These are phyloP conservation scores for Cheirogaleus medius DNA, from an alignment of 2,113 vertebrate species.

Conservation along the genomic window DNA sequence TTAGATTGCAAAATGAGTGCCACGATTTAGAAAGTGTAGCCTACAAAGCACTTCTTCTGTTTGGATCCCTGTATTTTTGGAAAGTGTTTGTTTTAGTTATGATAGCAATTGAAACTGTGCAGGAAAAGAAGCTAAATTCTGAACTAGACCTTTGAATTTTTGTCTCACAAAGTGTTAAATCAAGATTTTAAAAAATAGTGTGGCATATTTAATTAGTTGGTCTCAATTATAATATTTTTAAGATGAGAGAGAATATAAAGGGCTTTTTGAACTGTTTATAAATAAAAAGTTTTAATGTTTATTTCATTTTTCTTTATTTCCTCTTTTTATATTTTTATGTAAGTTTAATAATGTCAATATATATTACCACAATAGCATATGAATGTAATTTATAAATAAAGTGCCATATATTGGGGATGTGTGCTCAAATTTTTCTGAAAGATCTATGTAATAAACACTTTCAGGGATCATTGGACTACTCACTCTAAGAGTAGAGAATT, in stretches of 20 bases:
- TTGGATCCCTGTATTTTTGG: not conserved
- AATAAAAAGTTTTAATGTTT: conserved; percentile 7
- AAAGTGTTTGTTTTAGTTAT: not conserved
- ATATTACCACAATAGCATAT: not conserved
- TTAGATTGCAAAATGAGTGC: not conserved
- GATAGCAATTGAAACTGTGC: not conserved
- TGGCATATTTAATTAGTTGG: not conserved
- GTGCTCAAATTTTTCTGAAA: not conserved
- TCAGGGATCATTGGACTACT: not conserved
- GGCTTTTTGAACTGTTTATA: not conserved
- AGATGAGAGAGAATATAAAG: not conserved
- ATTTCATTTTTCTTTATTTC: not conserved
- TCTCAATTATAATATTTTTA: conserved; percentile 13
- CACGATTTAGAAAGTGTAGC: not conserved
- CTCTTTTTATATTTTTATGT: not conserved
- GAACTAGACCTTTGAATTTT: not conserved
- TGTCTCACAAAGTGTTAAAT: not conserved
- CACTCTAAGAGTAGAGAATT: conserved; percentile 17
- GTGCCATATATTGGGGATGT: not conserved
- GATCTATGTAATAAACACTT: not conserved
- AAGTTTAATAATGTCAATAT: not conserved
- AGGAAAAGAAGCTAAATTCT: conserved; percentile 20
- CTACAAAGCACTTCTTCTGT: not conserved
- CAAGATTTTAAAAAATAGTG: not conserved
- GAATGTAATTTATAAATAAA: not conserved